Evolutionary conservation across 2,113 vertebrate species (phyloP).

Genomic region (Tachysurus fulvidraco): DNA sequence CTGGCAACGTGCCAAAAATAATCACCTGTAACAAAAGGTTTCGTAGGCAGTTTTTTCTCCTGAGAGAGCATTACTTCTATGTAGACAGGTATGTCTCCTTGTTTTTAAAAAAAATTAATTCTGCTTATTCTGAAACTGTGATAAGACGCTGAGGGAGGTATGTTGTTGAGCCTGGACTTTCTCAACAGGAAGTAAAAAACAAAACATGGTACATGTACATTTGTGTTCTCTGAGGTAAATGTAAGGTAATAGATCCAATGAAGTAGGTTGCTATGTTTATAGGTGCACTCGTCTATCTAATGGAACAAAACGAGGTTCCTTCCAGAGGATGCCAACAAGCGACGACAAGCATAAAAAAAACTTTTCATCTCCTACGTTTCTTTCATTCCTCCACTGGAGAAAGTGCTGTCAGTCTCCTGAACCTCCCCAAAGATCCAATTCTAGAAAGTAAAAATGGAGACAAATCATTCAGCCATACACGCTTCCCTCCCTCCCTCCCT

Average conservation of each 20-base stretch:
- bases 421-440: slow-evolving; percentile 73
- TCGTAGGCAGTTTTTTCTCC: not conserved
- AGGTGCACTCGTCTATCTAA: not conserved
- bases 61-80: not conserved
- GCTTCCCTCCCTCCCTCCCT: slow-evolving; percentile 47
- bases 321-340: too few relatives aligned
- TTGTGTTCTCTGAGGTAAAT: not conserved
- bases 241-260: not conserved
- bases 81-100: too few relatives aligned
- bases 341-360: not conserved
- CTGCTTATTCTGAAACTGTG: not conserved
- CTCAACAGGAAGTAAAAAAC: slow-evolving; percentile 13
- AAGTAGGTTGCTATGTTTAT: not conserved
- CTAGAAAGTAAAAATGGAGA: slow-evolving; percentile 73
- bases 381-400: not conserved
- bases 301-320: not conserved
- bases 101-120: not conserved
- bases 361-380: too few relatives aligned
- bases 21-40: not conserved
- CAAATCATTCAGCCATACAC: slow-evolving; percentile 43
- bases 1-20: not conserved
- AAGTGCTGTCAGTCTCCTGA: slow-evolving; percentile 51
- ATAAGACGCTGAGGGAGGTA: not conserved
- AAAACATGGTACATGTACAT: not conserved
- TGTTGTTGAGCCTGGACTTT: not conserved